Evolutionary conservation across 2,888 invertebrate genomes (phyloP).

Genomic region (Pardosa pseudoannulata): DNA sequence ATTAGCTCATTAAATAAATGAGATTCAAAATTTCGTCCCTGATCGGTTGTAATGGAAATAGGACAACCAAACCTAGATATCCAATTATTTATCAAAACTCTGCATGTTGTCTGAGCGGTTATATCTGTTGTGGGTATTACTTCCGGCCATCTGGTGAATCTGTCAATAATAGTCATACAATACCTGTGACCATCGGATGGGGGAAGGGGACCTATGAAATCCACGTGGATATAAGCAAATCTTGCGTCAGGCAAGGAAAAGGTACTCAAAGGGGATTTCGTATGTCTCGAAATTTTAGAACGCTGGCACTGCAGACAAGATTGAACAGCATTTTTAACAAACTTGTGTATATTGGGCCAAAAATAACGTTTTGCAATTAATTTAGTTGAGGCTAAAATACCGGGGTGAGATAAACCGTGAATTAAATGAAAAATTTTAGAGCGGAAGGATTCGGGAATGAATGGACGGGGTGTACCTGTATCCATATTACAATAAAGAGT

Average conservation of each 20-base stretch:
- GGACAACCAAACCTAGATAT: not conserved
- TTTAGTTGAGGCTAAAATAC: slow-evolving; percentile 8
- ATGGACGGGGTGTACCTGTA: not conserved
- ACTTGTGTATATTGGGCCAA: no score
- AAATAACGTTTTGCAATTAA: no score
- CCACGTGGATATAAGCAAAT: slow-evolving; percentile 4
- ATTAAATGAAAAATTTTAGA: not conserved
- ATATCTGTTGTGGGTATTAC: not conserved
- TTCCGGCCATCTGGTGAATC: slow-evolving; percentile 26
- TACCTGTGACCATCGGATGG: no score
- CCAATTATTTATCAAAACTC: not conserved
- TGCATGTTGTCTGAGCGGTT: not conserved
- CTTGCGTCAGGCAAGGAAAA: no score
- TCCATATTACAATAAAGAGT: no score
- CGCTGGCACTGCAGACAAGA: not conserved
- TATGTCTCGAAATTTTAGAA: slow-evolving; percentile 4
- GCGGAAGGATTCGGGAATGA: not conserved
- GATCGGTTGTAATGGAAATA: not conserved
- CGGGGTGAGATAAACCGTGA: slow-evolving; percentile 21
- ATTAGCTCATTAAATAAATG: not conserved
- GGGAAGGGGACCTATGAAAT: slow-evolving; percentile 8
- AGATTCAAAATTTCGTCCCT: not conserved
- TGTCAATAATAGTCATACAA: no score
- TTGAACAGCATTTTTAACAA: no score
- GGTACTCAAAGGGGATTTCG: no score